Conservation (phyloP, 2,797 vertebrate species). For the Naso thynnoides region DNA sequence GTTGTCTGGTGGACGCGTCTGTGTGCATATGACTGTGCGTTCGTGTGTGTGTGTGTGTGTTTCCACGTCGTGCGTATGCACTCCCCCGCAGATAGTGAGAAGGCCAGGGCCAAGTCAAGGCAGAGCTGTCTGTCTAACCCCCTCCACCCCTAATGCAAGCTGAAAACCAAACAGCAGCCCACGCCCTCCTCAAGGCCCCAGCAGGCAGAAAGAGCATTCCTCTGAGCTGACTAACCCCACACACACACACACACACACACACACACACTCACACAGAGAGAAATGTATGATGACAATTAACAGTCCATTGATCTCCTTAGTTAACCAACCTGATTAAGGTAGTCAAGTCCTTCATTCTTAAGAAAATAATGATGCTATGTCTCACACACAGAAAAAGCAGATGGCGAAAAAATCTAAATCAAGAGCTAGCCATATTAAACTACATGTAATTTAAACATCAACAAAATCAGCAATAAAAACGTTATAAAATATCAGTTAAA, state of each 20-base stretch:
- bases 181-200: slow-evolving; percentile 82
- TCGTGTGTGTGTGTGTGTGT: slow-evolving; percentile 26
- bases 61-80: slow-evolving; percentile 51
- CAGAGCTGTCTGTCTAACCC: slow-evolving; percentile 80
- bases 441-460: neutral
- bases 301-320: slow-evolving; percentile 4
- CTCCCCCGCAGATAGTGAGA: slow-evolving; percentile 83
- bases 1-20: slow-evolving; percentile 80
- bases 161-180: slow-evolving; percentile 89
- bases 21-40: slow-evolving; percentile 25
- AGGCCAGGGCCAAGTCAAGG: slow-evolving; percentile 71
- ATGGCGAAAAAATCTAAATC: neutral
- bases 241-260: slow-evolving; percentile 40
- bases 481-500: neutral
- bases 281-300: slow-evolving; percentile 14
- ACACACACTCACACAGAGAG: slow-evolving; percentile 1
- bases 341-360: neutral
- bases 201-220: slow-evolving; percentile 86
- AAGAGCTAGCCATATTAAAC: neutral
- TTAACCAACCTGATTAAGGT: neutral
- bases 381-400: neutral
- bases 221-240: slow-evolving; percentile 83
- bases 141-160: slow-evolving; percentile 84
- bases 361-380: neutral
- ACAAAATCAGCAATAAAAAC: neutral